phyloP scores from a whole-genome alignment of 2,797 vertebrate species.

The Lophotriccus pileatus region DNA sequence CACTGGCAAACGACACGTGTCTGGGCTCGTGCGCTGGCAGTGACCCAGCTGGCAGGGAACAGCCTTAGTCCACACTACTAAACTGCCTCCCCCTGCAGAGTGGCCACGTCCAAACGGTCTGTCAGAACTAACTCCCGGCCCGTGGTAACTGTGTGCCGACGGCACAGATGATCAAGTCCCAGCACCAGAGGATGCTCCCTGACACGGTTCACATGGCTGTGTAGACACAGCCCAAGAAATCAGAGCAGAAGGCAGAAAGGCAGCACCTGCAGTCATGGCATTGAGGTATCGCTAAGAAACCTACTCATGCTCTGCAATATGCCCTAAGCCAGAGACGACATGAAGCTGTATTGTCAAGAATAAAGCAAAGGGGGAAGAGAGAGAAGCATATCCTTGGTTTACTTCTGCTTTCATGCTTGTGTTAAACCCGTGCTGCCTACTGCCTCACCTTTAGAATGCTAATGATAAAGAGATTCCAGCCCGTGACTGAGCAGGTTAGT shows the following conservation, averaged over 20 bases:
- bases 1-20: neutral
- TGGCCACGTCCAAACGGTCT: neutral
- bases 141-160: fast-evolving
- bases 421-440: neutral
- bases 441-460: neutral
- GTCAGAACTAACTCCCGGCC: neutral
- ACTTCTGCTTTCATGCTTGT: neutral
- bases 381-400: neutral
- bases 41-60: neutral
- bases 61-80: neutral
- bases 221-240: neutral
- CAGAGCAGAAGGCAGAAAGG: neutral
- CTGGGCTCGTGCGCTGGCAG: neutral
- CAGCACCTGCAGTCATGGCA: neutral
- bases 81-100: neutral
- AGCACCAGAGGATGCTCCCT: neutral
- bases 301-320: neutral
- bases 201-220: neutral
- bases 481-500: neutral
- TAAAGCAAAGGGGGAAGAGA: neutral
- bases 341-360: neutral
- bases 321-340: neutral
- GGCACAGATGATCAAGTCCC: fast-evolving
- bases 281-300: neutral
- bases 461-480: neutral